These are phyloP conservation scores for Cottoperca gobio DNA, from an alignment of 2,797 vertebrate species.

Conservation along the genomic window DNA sequence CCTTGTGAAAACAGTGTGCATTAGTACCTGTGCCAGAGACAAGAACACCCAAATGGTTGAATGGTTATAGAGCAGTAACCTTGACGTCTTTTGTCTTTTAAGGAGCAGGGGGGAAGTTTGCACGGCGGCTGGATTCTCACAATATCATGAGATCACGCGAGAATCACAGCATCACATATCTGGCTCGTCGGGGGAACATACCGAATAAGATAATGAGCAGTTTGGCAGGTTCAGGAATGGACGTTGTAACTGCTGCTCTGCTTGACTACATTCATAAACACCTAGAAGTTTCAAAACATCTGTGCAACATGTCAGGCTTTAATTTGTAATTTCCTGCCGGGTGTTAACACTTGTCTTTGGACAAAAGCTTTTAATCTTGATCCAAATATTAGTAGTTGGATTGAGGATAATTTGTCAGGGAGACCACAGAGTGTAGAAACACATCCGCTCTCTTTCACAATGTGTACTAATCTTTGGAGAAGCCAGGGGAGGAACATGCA, in stretches of 20 bases:
- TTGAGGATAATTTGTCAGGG: neutral
- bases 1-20: neutral
- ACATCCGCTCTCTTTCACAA: neutral
- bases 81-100: neutral
- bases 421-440: neutral
- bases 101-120: neutral
- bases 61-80: neutral
- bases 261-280: neutral
- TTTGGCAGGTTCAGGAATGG: neutral
- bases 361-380: conserved; percentile 3
- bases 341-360: neutral
- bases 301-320: neutral
- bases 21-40: conserved; percentile 2
- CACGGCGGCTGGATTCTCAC: too few species aligned
- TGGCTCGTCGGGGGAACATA: neutral
- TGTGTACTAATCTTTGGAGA: neutral
- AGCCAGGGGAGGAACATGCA: neutral
- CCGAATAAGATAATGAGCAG: neutral
- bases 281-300: neutral
- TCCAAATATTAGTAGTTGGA: neutral
- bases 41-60: neutral
- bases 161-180: too few species aligned
- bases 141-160: too few species aligned
- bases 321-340: neutral
- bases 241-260: neutral